Conservation (phyloP, 2,888 invertebrate genomes). For the Eledona agricola region DNA sequence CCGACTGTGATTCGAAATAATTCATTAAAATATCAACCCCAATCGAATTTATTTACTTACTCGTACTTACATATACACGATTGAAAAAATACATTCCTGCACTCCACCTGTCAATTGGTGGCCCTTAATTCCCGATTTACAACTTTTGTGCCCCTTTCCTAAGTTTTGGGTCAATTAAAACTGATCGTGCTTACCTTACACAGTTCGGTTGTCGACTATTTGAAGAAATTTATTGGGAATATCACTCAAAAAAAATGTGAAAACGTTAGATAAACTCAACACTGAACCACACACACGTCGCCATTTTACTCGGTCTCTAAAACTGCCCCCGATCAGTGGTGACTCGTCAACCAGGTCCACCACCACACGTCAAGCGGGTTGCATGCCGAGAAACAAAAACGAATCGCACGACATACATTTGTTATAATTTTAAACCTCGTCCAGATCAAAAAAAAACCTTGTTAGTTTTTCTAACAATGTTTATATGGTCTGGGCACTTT, state of each 20-base stretch:
- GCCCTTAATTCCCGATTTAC: slow-evolving; percentile 6
- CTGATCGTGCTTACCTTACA: slow-evolving; percentile 31
- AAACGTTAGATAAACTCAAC: slow-evolving; percentile 28
- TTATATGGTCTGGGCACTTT: too few species aligned
- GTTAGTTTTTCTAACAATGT: too few species aligned
- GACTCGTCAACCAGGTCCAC: slow-evolving; percentile 40
- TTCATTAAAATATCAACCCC: background rate
- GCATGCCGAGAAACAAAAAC: slow-evolving; percentile 42
- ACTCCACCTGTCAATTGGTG: slow-evolving; percentile 11
- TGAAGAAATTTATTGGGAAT: slow-evolving; percentile 14
- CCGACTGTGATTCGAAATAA: slow-evolving; percentile 6
- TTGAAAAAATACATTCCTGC: background rate
- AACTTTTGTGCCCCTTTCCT: background rate
- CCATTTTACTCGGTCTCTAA: slow-evolving; percentile 43
- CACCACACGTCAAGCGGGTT: slow-evolving; percentile 37
- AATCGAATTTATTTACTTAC: background rate
- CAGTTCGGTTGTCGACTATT: slow-evolving; percentile 17
- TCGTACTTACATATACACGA: background rate
- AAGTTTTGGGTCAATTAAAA: slow-evolving; percentile 38
- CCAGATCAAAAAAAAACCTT: too few species aligned
- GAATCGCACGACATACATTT: too few species aligned
- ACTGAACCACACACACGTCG: slow-evolving; percentile 30
- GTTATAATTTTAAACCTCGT: too few species aligned
- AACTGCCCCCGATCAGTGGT: slow-evolving; percentile 37
- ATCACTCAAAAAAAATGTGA: slow-evolving; percentile 22